Evolutionary conservation across 2,113 vertebrate species (phyloP), one percentile per base, ranked within the genome.

Genomic region (Otus sunia): DNA sequence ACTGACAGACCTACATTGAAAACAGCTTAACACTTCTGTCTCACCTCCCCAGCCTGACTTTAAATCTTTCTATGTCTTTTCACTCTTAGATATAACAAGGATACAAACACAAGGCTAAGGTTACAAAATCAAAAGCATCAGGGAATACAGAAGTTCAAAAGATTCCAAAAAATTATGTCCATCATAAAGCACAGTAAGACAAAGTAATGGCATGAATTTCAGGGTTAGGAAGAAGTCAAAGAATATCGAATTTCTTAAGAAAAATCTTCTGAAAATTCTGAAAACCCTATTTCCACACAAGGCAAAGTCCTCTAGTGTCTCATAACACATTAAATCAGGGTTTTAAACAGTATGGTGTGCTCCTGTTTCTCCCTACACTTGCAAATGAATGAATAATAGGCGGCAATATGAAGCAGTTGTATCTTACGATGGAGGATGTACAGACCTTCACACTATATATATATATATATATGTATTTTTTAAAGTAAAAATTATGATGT

Each of bases 201-300:
- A 1, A 52, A 75, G 60, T 5, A 60, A 30, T 3, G 27, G 9
- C 25, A 10, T 0, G 0, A 64, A 73, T 56, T 53, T 43, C 30
- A 16, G 37, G 36, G 20, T 52, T 25, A 41, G 30, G 19, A 69
- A 47, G 8, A n/a, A 79, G 2, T 52, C 43, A 80, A 8, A 41
- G 15, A 76, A 64, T 11, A 86, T 0, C 1, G 0, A 34, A 45
- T 62, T 89, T 53, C 39, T 47, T 12, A 15, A 4, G 18, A 53
- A 77, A 45, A 75, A 6, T 37, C 32, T 52, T 23, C 34, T 25
- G 58, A 30, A 80, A 60, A 60, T 32, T 62, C 55, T 49, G 29
- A 63, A 60, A 47, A 60, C 25, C 16, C 9, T 29, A 7, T 19
- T 30, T 39, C 62, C 11, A 9, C 0, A 4, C 19, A 52, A 76